Conservation (phyloP, 2,113 vertebrate species). For the Otocyon megalotis region DNA sequence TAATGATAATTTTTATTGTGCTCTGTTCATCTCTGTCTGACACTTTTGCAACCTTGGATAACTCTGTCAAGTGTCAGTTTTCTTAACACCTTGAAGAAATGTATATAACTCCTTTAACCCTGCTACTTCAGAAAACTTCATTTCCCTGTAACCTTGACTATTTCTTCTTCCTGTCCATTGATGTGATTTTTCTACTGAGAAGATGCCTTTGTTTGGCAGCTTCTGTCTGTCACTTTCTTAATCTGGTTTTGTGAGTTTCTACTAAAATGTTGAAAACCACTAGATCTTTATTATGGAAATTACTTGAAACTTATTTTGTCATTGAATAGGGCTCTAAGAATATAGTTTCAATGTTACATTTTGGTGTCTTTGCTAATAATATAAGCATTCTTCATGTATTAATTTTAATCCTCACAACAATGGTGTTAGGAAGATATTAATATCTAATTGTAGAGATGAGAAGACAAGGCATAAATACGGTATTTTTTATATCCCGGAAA, state of each 20-base stretch:
- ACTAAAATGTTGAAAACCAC: background rate
- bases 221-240: background rate
- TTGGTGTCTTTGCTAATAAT: background rate
- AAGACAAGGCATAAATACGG: background rate
- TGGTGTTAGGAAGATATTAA: background rate
- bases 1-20: background rate
- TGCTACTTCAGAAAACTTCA: background rate
- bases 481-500: conserved; percentile 41
- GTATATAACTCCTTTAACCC: background rate
- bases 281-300: background rate
- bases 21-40: background rate
- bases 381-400: background rate
- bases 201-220: background rate
- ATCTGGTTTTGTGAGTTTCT: background rate
- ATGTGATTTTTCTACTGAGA: background rate
- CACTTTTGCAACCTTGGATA: background rate
- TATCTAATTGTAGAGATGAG: background rate
- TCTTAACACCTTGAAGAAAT: background rate
- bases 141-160: background rate
- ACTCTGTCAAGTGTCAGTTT: background rate
- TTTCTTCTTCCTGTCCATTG: background rate
- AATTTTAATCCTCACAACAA: background rate
- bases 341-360: background rate
- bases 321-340: background rate
- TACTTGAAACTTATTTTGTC: background rate